These are phyloP conservation scores for Cyclina sinensis DNA, from an alignment of 1,140 invertebrate genomes.

Conservation along the genomic window DNA sequence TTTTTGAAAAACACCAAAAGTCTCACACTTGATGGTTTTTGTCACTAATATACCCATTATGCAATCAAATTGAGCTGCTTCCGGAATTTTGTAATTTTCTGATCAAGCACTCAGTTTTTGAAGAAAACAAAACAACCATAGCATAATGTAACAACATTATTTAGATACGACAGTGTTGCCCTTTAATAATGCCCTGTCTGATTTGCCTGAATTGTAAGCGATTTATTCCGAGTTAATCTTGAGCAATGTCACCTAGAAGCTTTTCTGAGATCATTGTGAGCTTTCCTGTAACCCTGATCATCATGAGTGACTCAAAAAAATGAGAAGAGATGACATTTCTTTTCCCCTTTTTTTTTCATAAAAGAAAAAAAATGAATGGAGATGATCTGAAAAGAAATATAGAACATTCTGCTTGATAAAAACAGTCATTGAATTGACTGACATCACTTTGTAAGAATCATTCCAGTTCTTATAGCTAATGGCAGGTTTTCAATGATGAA, in stretches of 20 bases:
- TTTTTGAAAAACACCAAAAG: neutral
- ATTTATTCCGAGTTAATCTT: slow-evolving; percentile 36
- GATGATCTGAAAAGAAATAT: neutral
- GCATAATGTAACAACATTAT: neutral
- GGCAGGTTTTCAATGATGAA: slow-evolving; percentile 18
- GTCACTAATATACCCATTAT: slow-evolving; percentile 29
- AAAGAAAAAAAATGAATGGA: neutral
- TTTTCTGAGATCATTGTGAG: slow-evolving; percentile 13
- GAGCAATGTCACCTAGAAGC: slow-evolving; percentile 35
- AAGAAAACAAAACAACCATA: neutral
- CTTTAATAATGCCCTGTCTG: neutral
- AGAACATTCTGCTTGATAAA: neutral
- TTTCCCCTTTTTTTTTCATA: neutral
- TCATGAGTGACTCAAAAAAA: slow-evolving; percentile 36
- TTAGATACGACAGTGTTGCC: neutral
- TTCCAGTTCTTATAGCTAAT: neutral
- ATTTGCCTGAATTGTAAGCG: slow-evolving; percentile 17
- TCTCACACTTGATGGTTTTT: neutral
- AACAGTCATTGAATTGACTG: slow-evolving; percentile 23
- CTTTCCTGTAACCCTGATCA: slow-evolving; percentile 3
- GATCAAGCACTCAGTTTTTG: neutral
- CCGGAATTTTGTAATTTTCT: slow-evolving; percentile 31
- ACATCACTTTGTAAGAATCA: slow-evolving; percentile 23
- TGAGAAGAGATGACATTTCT: slow-evolving; percentile 15
- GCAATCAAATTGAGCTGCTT: slow-evolving; percentile 25